A percentile compares a stretch with the other conserved stretches of the same genome.
These are phyloP conservation scores for Baccha elongata DNA, from an alignment of 2,888 invertebrate genomes.

Conservation along the genomic window DNA sequence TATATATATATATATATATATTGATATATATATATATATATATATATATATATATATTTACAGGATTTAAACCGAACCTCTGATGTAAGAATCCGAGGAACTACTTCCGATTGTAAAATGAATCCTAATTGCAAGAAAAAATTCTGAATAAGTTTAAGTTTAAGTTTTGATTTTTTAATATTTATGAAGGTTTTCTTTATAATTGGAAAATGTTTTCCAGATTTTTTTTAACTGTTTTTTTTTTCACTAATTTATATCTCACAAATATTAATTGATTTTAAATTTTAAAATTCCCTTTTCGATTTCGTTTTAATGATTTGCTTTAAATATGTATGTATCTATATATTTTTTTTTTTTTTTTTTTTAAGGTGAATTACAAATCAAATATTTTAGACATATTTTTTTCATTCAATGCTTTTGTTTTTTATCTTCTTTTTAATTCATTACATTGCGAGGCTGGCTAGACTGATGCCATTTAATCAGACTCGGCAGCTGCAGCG, in stretches of 20 bases:
- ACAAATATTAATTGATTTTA: constrained; percentile 54
- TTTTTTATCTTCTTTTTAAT: constrained; percentile 57
- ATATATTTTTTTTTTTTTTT: constrained; percentile 40
- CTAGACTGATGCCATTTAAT: constrained; percentile 10
- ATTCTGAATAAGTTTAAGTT: no score
- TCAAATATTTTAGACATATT: constrained; percentile 58
- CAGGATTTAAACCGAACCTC: no score
- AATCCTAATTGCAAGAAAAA: no score
- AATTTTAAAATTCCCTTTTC: constrained; percentile 40
- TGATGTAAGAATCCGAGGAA: no score
- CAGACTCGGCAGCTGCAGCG: constrained; percentile 73
- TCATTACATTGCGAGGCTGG: constrained; percentile 75
- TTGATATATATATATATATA: no score
- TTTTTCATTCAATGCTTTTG: constrained; percentile 22
- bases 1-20: no score
- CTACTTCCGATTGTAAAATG: no score
- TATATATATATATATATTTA: no score
- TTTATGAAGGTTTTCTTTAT: constrained; percentile 58
- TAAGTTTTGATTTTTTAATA: constrained; percentile 48
- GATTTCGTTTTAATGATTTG: constrained; percentile 53
- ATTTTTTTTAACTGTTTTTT: constrained; percentile 31
- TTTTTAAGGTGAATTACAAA: constrained; percentile 60
- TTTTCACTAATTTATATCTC: constrained; percentile 49
- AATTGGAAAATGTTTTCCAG: constrained; percentile 49
- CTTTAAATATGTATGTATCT: constrained; percentile 50